Conservation (phyloP, 2,797 vertebrate genomes). For the Pachyuromys duprasi region DNA sequence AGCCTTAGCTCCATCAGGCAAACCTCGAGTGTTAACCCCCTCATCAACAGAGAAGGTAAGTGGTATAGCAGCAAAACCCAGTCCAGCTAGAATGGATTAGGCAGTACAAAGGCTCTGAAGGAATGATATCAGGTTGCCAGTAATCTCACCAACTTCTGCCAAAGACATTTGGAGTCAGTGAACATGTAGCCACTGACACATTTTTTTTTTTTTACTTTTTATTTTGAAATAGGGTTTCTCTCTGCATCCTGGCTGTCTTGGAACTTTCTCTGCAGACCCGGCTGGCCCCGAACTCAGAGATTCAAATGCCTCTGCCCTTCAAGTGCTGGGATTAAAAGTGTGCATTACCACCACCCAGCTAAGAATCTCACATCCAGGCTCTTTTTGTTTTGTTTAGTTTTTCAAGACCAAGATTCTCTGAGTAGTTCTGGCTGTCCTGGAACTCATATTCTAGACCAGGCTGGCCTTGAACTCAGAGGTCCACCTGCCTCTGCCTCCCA, state of each 20-base stretch:
- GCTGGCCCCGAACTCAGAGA: too few species aligned
- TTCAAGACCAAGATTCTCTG: not conserved
- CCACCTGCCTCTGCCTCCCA: not conserved
- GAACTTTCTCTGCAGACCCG: too few species aligned
- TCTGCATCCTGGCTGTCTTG: too few species aligned
- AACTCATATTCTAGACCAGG: not conserved
- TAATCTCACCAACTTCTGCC: not conserved
- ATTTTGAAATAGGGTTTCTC: too few species aligned
- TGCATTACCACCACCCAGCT: too few species aligned
- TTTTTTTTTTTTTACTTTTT: not conserved
- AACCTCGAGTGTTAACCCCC: not conserved
- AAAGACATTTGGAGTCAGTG: not conserved
- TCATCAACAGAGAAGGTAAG: not conserved
- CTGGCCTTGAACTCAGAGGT: not conserved
- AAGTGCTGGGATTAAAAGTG: too few species aligned
- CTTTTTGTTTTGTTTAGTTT: too few species aligned
- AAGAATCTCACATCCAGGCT: too few species aligned
- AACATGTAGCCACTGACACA: rapidly evolving
- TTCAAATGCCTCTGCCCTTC: too few species aligned
- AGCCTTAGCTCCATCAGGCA: not conserved
- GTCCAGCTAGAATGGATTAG: not conserved
- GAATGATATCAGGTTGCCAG: not conserved
- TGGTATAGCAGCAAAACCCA: not conserved
- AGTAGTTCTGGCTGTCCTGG: not conserved
- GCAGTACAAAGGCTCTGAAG: not conserved